Conservation (phyloP, 2,888 invertebrate species). For the Caenorhabditis sp. region DNA sequence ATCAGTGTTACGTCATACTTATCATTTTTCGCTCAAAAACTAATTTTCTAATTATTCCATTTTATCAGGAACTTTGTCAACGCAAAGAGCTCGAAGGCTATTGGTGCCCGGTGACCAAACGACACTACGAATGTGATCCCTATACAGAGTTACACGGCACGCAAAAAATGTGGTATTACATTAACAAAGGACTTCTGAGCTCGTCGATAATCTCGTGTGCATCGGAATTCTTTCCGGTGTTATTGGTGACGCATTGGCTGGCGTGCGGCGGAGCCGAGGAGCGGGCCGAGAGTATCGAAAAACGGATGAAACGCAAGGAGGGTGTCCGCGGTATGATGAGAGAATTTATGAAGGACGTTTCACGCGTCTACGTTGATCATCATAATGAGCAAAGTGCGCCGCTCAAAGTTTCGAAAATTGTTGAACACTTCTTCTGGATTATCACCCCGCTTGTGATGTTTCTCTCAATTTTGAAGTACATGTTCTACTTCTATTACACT, state of each 20-base stretch:
- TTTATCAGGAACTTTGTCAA: slow-evolving; percentile 62
- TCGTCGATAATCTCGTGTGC: slow-evolving; percentile 69
- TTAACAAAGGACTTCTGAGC: slow-evolving; percentile 57
- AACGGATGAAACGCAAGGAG: slow-evolving; percentile 45
- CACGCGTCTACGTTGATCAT: slow-evolving; percentile 60
- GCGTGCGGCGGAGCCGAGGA: slow-evolving; percentile 69
- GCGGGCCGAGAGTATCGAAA: slow-evolving; percentile 63
- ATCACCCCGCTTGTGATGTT: slow-evolving; percentile 50
- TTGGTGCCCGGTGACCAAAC: slow-evolving; percentile 67
- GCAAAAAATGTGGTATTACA: slow-evolving; percentile 64
- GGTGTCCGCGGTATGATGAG: slow-evolving; percentile 59
- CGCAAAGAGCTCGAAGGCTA: slow-evolving; percentile 67
- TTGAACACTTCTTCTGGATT: slow-evolving; percentile 42
- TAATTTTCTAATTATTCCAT: background rate
- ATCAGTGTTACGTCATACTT: no score
- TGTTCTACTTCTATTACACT: slow-evolving; percentile 67
- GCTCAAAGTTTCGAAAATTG: slow-evolving; percentile 19
- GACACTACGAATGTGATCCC: slow-evolving; percentile 64
- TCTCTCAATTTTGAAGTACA: slow-evolving; percentile 56
- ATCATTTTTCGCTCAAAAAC: background rate
- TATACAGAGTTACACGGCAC: slow-evolving; percentile 61
- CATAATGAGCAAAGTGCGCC: slow-evolving; percentile 18
- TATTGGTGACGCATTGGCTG: slow-evolving; percentile 68
- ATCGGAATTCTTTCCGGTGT: slow-evolving; percentile 69
- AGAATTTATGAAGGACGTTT: slow-evolving; percentile 66